Percentiles rank a stretch among this genome's conserved stretches.
These are phyloP conservation scores for Mastomys coucha DNA, from an alignment of 2,113 vertebrate genomes.

Conservation along the genomic window DNA sequence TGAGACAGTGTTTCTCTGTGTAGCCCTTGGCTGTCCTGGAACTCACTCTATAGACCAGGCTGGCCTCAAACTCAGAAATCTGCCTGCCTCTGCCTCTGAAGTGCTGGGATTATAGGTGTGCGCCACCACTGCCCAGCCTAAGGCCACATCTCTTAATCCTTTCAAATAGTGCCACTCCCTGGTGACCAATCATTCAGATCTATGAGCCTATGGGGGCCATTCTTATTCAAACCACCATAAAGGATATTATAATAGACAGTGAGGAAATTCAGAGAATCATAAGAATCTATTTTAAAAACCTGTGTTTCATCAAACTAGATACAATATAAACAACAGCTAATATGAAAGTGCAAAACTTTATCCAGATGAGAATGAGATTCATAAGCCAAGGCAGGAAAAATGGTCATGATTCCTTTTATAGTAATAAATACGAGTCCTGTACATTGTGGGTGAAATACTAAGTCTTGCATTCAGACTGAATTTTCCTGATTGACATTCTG, in stretches of 20 bases:
- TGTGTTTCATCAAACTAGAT: background rate
- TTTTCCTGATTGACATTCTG: background rate
- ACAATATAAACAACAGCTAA: background rate
- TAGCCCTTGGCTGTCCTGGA: too few relatives aligned
- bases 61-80: too few relatives aligned
- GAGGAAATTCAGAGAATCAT: background rate
- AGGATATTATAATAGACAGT: background rate
- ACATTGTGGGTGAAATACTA: background rate
- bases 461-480: background rate
- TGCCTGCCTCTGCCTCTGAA: too few relatives aligned
- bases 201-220: background rate
- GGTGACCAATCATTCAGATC: background rate
- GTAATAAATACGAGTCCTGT: background rate
- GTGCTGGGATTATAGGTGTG: too few relatives aligned
- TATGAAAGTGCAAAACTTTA: background rate
- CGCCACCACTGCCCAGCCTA: too few relatives aligned
- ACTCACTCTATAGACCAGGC: too few relatives aligned
- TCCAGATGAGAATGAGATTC: background rate
- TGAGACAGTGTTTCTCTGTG: too few relatives aligned
- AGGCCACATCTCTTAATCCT: background rate
- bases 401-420: background rate
- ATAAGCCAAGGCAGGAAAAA: background rate
- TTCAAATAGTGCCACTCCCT: background rate
- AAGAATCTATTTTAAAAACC: background rate
- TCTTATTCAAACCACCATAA: background rate